Percentiles rank a stretch among this genome's conserved stretches.
Evolutionary conservation across 2,888 invertebrate species (phyloP).

Genomic region (Temnothorax unifasciatus): DNA sequence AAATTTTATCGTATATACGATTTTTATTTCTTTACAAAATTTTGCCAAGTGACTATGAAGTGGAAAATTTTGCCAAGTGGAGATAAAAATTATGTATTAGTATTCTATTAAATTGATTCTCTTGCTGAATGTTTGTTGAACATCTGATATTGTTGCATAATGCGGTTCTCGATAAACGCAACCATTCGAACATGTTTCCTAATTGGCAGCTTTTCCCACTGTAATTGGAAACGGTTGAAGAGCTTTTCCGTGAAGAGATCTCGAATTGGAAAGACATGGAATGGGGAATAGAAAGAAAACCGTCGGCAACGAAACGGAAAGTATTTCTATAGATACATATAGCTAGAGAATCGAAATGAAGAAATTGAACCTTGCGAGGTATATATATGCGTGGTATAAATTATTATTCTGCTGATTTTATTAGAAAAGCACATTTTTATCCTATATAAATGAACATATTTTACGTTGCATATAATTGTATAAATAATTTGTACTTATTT

Average conservation of each 20-base stretch:
- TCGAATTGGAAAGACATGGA: conserved; percentile 41
- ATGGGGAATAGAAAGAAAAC: conserved; percentile 31
- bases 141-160: conserved; percentile 41
- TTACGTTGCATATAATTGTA: too few relatives aligned
- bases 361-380: not conserved
- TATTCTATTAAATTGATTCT: conserved; percentile 17
- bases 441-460: not conserved
- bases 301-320: conserved; percentile 24
- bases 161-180: conserved; percentile 12
- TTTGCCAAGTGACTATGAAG: not conserved
- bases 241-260: conserved; percentile 54
- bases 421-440: not conserved
- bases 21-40: not conserved
- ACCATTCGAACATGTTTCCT: conserved; percentile 61
- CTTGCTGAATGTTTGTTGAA: conserved; percentile 16
- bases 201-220: conserved; percentile 72
- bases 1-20: not conserved
- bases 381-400: not conserved
- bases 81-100: not conserved
- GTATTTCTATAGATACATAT: conserved; percentile 37
- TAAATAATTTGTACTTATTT: too few relatives aligned
- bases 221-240: conserved; percentile 73
- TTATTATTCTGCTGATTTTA: conserved; percentile 17
- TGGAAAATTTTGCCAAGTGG: not conserved
- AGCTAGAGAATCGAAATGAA: not conserved